Percentiles rank a stretch among this genome's conserved stretches.
Evolutionary conservation across 2,113 vertebrate genomes (phyloP).

Genomic region (Pseudorasbora parva): DNA sequence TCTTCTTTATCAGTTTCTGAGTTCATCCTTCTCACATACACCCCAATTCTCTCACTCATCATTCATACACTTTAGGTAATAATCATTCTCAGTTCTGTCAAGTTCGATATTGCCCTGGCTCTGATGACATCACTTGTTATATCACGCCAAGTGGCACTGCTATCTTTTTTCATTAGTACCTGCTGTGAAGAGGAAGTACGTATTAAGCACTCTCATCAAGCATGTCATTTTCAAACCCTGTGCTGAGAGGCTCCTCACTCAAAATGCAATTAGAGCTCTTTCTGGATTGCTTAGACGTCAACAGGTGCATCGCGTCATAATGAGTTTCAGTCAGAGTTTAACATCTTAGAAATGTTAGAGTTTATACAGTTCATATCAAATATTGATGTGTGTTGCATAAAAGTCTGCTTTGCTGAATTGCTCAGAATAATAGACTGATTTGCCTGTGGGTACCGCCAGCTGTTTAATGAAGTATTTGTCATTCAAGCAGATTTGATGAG

Average conservation of each 20-base stretch:
- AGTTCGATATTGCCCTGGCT: background rate
- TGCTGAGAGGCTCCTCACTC: constrained; percentile 8
- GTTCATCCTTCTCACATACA: background rate
- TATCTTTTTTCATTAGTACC: constrained; percentile 51
- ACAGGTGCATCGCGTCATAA: background rate
- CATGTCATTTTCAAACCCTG: constrained; percentile 36
- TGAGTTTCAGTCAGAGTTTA: background rate
- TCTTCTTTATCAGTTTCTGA: background rate
- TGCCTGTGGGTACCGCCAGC: background rate
- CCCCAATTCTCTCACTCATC: background rate
- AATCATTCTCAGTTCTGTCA: background rate
- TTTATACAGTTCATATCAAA: background rate
- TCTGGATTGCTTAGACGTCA: background rate
- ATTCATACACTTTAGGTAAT: background rate
- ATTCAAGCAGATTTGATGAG: background rate
- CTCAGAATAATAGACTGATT: background rate
- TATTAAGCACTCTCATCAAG: constrained; percentile 46
- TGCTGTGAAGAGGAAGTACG: constrained; percentile 60
- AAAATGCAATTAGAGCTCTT: constrained; percentile 20
- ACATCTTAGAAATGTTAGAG: background rate
- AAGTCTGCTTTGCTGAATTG: background rate
- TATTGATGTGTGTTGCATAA: background rate
- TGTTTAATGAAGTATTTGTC: background rate
- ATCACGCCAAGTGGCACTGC: constrained; percentile 1
- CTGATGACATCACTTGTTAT: constrained; percentile 27